Evolutionary conservation across 2,797 vertebrate species (phyloP), one percentile per base, ranked within the genome.

Genomic region (Babyrousa celebensis): DNA sequence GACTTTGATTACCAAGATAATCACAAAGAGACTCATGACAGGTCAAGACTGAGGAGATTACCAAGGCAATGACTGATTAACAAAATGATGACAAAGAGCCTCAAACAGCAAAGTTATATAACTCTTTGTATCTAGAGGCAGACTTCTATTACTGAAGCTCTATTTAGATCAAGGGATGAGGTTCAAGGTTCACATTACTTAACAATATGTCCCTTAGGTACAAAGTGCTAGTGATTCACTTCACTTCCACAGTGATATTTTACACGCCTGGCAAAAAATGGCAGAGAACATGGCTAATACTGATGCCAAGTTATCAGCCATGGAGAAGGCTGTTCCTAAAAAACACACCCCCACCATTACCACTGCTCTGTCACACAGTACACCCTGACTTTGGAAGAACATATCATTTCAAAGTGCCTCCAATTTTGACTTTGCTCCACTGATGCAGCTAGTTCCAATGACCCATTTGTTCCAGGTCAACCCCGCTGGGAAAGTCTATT

Each of bases 101-200:
- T 72, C 85, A 96, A 77, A 29, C 43, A 85, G 68, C n/a, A 54
- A 62, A 94, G 65, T 96, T 92, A 65, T 52, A 10, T 87, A 94
- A 97, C 72, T 29, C 17, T n/a, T 3, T n/a, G 54, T 52, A 16
- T 86, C 48, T 20, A 83, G 72, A 91, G 16, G 60, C 12, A 36
- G 80, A 79, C 18, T 72, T 89, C 72, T 70, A 20, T 89, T 80
- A 79, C 7, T 6, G 25, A 77, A 96, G 67, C 18, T 95, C 77
- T 29, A 16, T 71, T 92, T 78, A 90, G 88, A 96, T 77, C 85
- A 94, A 96, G 25, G 14, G 48, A 91, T 79, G 29, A 96, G 29
- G 78, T 90, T 97, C 94, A 97, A 92, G 70, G 95, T 95, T 90
- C 89, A 4, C 29, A 3, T 94, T 95, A 95, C 25, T 87, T 85